Evolutionary conservation across 1,140 invertebrate species (phyloP).

Genomic region (Tetraneura akinire): DNA sequence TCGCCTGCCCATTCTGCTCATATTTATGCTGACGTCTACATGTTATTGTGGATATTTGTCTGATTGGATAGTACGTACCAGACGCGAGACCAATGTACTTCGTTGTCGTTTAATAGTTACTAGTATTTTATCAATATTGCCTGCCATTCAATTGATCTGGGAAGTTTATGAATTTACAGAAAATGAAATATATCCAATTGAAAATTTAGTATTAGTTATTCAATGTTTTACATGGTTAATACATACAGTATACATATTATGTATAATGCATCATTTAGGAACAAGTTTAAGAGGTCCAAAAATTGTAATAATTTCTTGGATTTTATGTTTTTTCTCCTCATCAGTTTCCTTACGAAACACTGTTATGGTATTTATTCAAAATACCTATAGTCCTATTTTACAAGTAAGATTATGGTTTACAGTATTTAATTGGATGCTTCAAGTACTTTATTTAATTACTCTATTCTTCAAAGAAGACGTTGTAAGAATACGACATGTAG

Average conservation of each 20-base stretch:
- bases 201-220: constrained; percentile 70
- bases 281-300: constrained; percentile 70
- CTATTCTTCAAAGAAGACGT: constrained; percentile 51
- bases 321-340: constrained; percentile 66
- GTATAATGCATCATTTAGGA: constrained; percentile 61
- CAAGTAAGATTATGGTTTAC: constrained; percentile 59
- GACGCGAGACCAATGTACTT: constrained; percentile 65
- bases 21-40: constrained; percentile 72
- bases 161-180: constrained; percentile 52
- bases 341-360: constrained; percentile 60
- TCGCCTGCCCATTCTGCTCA: constrained; percentile 66
- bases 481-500: constrained; percentile 35
- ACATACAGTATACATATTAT: constrained; percentile 74
- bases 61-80: constrained; percentile 63
- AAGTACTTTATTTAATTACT: constrained; percentile 55
- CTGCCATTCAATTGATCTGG: constrained; percentile 39
- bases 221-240: constrained; percentile 76
- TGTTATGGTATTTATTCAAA: constrained; percentile 58
- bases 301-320: constrained; percentile 68
- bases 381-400: constrained; percentile 56
- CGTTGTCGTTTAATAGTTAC: constrained; percentile 62
- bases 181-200: constrained; percentile 61
- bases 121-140: constrained; percentile 35
- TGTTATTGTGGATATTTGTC: constrained; percentile 73
- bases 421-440: constrained; percentile 61